phyloP scores from a whole-genome alignment of 2,113 vertebrate genomes.

The Arvicanthis niloticus region DNA sequence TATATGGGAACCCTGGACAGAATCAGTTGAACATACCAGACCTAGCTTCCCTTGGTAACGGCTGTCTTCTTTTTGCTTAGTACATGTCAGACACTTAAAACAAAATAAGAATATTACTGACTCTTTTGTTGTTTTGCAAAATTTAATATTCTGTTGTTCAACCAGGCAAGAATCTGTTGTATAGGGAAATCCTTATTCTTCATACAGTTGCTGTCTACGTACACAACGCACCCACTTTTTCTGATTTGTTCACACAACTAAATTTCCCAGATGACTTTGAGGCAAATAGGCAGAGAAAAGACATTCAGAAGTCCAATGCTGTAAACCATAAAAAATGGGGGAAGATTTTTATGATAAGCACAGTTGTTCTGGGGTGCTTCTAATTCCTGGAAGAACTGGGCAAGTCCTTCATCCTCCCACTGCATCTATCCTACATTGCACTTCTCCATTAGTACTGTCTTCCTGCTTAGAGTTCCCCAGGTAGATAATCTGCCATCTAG shows the following conservation, averaged over 20 bases:
- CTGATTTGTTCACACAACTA: fast-evolving
- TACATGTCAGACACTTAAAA: neutral
- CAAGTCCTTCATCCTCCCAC: fast-evolving
- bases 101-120: neutral
- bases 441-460: neutral
- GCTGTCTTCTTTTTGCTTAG: neutral
- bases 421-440: neutral
- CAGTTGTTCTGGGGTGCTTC: neutral
- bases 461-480: neutral
- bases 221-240: neutral
- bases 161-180: neutral
- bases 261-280: neutral
- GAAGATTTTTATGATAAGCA: neutral
- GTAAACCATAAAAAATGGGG: neutral
- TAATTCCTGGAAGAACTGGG: neutral
- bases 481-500: neutral
- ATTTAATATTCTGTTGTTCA: neutral
- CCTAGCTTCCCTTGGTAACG: neutral
- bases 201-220: neutral
- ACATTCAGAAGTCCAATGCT: neutral
- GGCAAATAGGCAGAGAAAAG: fast-evolving
- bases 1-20: fast-evolving
- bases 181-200: neutral
- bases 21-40: neutral
- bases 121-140: neutral